These are phyloP conservation scores for Timema podura DNA, from an alignment of 2,888 invertebrate genomes.

Conservation along the genomic window DNA sequence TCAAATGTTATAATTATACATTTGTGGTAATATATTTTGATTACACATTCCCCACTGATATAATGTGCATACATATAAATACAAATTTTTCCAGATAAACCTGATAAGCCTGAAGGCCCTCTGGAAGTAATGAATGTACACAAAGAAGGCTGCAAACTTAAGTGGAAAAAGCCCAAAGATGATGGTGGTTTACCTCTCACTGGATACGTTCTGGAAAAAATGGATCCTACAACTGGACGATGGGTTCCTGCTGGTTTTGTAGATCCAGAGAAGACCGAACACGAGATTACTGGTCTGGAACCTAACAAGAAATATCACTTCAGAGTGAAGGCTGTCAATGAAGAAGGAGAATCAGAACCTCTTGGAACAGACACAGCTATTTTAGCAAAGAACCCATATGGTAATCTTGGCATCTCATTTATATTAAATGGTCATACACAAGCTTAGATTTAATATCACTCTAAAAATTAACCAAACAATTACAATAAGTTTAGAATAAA, in stretches of 20 bases:
- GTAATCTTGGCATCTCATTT: conserved; percentile 39
- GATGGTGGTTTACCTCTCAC: conserved; percentile 91
- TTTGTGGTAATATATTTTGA: too few species aligned
- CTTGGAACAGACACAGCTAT: conserved; percentile 83
- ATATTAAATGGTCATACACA: too few species aligned
- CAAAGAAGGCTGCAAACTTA: conserved; percentile 88
- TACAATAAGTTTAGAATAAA: too few species aligned
- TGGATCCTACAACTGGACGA: conserved; percentile 81
- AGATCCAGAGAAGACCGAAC: conserved; percentile 69
- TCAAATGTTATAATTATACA: too few species aligned
- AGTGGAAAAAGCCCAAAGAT: conserved; percentile 94
- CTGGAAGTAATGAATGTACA: conserved; percentile 86
- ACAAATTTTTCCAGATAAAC: conserved; percentile 61
- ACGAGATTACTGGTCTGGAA: conserved; percentile 82
- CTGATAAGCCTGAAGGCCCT: conserved; percentile 86
- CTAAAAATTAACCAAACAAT: too few species aligned
- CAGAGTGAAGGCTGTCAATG: conserved; percentile 94
- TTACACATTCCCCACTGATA: too few species aligned
- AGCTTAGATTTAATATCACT: too few species aligned
- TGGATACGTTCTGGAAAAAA: conserved; percentile 90
- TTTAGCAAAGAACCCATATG: conserved; percentile 96
- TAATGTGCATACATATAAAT: too few species aligned
- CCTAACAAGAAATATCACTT: conserved; percentile 97
- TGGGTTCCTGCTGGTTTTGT: conserved; percentile 71
- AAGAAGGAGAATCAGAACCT: conserved; percentile 95